Percentiles rank a stretch among this genome's conserved stretches.
These are phyloP conservation scores for Zaprionus africanus DNA, from an alignment of 1,140 invertebrate genomes.

Conservation along the genomic window DNA sequence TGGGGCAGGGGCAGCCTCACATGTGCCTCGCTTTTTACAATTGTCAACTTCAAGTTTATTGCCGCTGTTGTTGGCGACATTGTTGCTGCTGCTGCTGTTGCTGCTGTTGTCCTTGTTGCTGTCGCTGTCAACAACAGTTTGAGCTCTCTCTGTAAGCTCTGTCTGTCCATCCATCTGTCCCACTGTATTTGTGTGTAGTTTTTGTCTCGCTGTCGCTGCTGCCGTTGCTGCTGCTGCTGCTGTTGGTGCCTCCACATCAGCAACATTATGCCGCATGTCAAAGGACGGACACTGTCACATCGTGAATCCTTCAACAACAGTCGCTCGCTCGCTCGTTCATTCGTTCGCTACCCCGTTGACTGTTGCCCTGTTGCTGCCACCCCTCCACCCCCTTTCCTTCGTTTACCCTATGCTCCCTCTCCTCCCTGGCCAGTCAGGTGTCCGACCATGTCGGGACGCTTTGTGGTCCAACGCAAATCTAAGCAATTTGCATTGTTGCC, in stretches of 20 bases:
- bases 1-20: slow-evolving; percentile 28
- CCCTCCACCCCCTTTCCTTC: background rate
- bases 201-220: slow-evolving; percentile 39
- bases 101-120: slow-evolving; percentile 59
- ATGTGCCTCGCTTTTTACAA: slow-evolving; percentile 64
- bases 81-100: slow-evolving; percentile 44
- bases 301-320: slow-evolving; percentile 75
- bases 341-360: slow-evolving; percentile 13
- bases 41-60: slow-evolving; percentile 78
- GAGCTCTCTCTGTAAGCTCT: slow-evolving; percentile 38
- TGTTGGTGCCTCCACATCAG: slow-evolving; percentile 39
- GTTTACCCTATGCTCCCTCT: no score
- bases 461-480: slow-evolving; percentile 73
- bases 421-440: slow-evolving; percentile 43
- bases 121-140: slow-evolving; percentile 64
- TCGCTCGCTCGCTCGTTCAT: slow-evolving; percentile 20
- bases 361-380: slow-evolving; percentile 6
- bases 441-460: slow-evolving; percentile 52
- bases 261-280: slow-evolving; percentile 74
- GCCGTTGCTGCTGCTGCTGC: slow-evolving; percentile 14
- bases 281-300: slow-evolving; percentile 65
- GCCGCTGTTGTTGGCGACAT: slow-evolving; percentile 51
- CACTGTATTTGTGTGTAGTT: slow-evolving; percentile 36
- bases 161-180: background rate
- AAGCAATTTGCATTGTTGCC: slow-evolving; percentile 71